phyloP scores from a whole-genome alignment of 2,888 invertebrate species.

The Antheraea assamensis region DNA sequence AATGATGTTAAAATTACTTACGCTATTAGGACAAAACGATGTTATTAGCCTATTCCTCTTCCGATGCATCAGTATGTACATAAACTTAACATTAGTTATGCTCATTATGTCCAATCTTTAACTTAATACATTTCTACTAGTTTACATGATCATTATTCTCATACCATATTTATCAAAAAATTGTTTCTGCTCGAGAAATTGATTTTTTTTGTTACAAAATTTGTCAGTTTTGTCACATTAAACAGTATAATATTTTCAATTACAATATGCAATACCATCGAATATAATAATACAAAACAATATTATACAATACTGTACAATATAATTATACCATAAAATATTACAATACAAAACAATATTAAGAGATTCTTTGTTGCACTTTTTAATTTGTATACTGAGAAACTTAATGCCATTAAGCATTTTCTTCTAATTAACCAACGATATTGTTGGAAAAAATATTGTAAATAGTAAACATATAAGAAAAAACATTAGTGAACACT shows the following conservation, averaged over 20 bases:
- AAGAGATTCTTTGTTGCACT: background rate
- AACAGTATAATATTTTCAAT: background rate
- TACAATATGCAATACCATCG: too few species aligned
- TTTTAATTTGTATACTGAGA: too few species aligned
- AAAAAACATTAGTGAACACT: too few species aligned
- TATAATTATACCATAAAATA: background rate
- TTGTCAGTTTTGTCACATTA: background rate
- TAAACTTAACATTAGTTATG: too few species aligned
- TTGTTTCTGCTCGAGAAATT: background rate
- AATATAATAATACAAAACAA: background rate
- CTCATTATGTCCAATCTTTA: background rate
- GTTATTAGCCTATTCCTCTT: background rate
- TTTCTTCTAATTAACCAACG: too few species aligned
- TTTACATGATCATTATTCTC: background rate
- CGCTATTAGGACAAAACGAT: background rate
- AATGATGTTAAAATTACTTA: background rate
- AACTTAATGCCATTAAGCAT: too few species aligned
- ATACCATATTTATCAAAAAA: background rate
- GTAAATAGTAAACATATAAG: too few species aligned
- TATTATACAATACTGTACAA: background rate
- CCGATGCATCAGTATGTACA: background rate
- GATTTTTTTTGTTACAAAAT: too few species aligned
- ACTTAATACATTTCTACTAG: background rate
- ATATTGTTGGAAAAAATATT: too few species aligned
- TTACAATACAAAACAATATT: slow-evolving; percentile 3